Conservation (phyloP, 1,140 invertebrate genomes). For the Physella acuta region DNA sequence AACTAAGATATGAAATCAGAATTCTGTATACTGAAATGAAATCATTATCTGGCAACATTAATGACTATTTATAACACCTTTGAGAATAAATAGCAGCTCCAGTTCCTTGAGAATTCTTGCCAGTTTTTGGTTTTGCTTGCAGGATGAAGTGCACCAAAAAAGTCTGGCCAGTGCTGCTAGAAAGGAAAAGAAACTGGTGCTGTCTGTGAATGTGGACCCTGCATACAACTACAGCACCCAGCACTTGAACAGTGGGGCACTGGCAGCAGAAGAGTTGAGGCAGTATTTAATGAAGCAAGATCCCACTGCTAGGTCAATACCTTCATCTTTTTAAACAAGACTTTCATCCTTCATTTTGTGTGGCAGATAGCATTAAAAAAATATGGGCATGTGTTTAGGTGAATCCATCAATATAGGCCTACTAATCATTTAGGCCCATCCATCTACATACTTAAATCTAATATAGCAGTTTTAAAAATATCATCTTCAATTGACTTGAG, state of each 20-base stretch:
- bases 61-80: background rate
- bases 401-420: too few relatives aligned
- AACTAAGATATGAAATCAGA: too few relatives aligned
- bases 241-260: constrained; percentile 54
- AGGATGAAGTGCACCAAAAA: constrained; percentile 33
- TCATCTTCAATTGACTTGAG: too few relatives aligned
- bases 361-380: background rate
- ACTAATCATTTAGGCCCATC: too few relatives aligned
- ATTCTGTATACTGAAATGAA: too few relatives aligned
- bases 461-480: too few relatives aligned
- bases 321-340: too few relatives aligned
- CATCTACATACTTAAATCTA: too few relatives aligned
- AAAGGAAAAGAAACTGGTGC: constrained; percentile 33
- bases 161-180: constrained; percentile 41
- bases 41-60: too few relatives aligned
- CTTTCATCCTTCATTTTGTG: too few relatives aligned
- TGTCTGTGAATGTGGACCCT: constrained; percentile 39
- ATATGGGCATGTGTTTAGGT: background rate
- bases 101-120: too few relatives aligned
- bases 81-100: background rate
- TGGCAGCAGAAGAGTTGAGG: constrained; percentile 52
- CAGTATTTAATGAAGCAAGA: constrained; percentile 33
- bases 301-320: constrained; percentile 14
- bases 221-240: constrained; percentile 58
- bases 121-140: too few relatives aligned